Conservation (phyloP, 2,888 invertebrate species). For the Beris chalybata region DNA sequence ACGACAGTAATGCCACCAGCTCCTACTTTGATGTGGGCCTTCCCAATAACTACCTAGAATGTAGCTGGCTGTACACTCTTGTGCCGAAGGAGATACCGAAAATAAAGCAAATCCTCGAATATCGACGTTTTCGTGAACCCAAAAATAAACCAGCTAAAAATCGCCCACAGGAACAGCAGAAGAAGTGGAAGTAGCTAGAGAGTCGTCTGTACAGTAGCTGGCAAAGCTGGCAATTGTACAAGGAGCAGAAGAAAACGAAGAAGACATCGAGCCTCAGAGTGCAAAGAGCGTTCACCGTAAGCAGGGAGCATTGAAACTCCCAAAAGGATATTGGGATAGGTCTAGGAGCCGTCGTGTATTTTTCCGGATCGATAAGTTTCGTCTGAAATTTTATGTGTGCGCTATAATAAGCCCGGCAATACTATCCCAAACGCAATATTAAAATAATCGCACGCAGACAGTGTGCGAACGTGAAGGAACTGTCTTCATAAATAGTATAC, state of each 20-base stretch:
- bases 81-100: conserved; percentile 15
- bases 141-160: conserved; percentile 28
- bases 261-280: conserved; percentile 17
- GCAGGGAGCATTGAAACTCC: conserved; percentile 27
- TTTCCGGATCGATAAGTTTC: conserved; percentile 39
- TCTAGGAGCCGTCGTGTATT: conserved; percentile 35
- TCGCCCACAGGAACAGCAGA: background rate
- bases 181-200: too few species aligned
- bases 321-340: conserved; percentile 38
- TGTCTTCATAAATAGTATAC: too few species aligned
- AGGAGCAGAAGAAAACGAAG: conserved; percentile 20
- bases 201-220: background rate
- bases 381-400: conserved; percentile 38
- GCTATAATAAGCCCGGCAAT: conserved; percentile 32
- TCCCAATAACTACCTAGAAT: too few species aligned
- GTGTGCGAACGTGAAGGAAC: conserved; percentile 20
- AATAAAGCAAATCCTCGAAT: conserved; percentile 27
- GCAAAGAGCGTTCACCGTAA: conserved; percentile 31
- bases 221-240: conserved; percentile 17
- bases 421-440: conserved; percentile 26
- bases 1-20: conserved; percentile 2
- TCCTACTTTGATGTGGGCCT: too few species aligned
- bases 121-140: conserved; percentile 29
- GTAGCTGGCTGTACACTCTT: too few species aligned
- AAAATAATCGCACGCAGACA: conserved; percentile 25